Percentiles rank a stretch among this genome's conserved stretches.
phyloP scores from a whole-genome alignment of 2,797 vertebrate species.

The Echiichthys vipera region DNA sequence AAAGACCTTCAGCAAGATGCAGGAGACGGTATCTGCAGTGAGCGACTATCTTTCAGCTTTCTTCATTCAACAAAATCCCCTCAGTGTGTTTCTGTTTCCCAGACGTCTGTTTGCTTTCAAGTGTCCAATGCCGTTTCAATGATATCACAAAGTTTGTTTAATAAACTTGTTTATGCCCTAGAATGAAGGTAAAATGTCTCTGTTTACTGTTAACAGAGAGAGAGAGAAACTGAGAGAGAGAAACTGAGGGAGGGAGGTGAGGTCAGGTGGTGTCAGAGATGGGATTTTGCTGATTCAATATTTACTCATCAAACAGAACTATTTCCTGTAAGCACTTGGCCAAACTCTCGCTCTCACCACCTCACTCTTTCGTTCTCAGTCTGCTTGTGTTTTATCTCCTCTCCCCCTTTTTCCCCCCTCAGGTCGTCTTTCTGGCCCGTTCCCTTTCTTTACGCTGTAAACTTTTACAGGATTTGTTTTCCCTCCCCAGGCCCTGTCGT shows the following conservation, averaged over 20 bases:
- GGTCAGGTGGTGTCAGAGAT: constrained; percentile 60
- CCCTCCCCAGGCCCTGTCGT: neutral
- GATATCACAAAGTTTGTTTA: constrained; percentile 5
- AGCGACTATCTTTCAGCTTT: neutral
- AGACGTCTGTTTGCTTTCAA: neutral
- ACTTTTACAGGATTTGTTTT: constrained; percentile 13
- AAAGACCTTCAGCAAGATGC: constrained; percentile 31
- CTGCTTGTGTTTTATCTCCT: constrained; percentile 32
- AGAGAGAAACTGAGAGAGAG: constrained; percentile 5
- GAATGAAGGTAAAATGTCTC: constrained; percentile 46
- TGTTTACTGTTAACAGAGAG: constrained; percentile 68
- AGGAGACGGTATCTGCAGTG: neutral
- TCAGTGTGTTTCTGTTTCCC: neutral
- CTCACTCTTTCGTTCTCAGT: constrained; percentile 21
- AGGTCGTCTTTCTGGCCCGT: neutral
- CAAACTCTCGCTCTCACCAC: constrained; percentile 57
- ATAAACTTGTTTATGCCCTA: constrained; percentile 31
- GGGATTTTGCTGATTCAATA: constrained; percentile 80
- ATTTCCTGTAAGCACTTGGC: constrained; percentile 80
- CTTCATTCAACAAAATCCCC: neutral
- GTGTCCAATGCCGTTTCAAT: neutral
- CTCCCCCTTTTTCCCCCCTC: neutral
- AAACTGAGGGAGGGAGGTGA: constrained; percentile 24
- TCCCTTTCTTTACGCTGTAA: constrained; percentile 10
- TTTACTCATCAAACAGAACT: constrained; percentile 80